Base-by-base conservation (phyloP, 2,797 vertebrate genomes). In the Sebastes itinus region DNA sequence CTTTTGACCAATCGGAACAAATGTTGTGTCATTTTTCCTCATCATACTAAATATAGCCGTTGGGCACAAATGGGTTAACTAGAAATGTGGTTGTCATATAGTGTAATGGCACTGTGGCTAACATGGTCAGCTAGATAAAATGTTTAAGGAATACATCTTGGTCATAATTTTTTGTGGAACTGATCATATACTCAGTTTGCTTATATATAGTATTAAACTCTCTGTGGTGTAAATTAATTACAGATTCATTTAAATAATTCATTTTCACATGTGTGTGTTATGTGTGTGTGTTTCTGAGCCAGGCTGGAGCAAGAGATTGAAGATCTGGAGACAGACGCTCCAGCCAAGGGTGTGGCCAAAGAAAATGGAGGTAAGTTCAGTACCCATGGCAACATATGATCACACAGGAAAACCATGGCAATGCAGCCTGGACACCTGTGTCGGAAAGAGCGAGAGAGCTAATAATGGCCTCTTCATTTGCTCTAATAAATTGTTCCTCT, bases 291-390 rank as follows among this genome's bases (percentile, higher is more conserved):
- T 85, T 55, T 80, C 13, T 75, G 78, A 68, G 32, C 1, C 91
- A 99, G 98, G 93, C 93, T 99, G 88, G 98, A 98, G 93, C 95
- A 95, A 90, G 98, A 98, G 90, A 96, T 99, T 10, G 97, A 98
- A 73, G 93, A 91, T 1, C 94, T 99, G 89, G 98, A 99, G 94
- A 97, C 92, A 0, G 91, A 95, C 1, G 88, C 89, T 11, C 92
- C 95, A 0, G 91, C 79, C 90, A 12, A 96, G 93, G 92, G 96
- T 92, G 82, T 94, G 77, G 88, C 49, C 25, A 95, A 90, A 10
- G 94, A 91, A 82, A 93, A 93, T 4, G 92, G 91, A 87, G 91
- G 92, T 95, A 90, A 88, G 89, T 89, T 72, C 35, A 27, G 83
- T 91, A 74, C 32, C 88, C 88, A 90, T 88, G 84, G 86, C 89